A percentile compares a stretch with the other conserved stretches of the same genome.
phyloP scores from a whole-genome alignment of 30 jellyfish, hydroid and myxozoan genomes.

The Aurelia sp. region DNA sequence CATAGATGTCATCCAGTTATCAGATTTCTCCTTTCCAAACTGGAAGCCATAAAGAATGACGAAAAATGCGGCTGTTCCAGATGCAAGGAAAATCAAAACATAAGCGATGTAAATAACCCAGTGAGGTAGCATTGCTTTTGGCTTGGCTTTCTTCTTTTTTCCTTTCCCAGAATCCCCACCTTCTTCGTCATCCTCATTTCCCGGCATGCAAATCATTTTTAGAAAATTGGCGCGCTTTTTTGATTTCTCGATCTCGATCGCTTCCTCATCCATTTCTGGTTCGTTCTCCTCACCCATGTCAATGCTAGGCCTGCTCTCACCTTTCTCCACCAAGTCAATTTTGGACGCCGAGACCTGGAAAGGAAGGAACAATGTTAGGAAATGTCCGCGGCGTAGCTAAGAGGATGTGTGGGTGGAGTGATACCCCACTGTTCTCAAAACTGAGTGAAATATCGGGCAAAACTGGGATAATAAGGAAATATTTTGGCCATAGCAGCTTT shows the following conservation, averaged over 20 bases:
- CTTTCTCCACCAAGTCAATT: constrained; percentile 18
- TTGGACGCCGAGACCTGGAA: constrained; percentile 12
- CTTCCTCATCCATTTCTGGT: not conserved
- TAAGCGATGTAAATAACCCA: constrained; percentile 94
- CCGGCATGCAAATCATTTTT: constrained; percentile 83
- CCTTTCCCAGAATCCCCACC: constrained; percentile 56
- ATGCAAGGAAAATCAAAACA: constrained; percentile 58
- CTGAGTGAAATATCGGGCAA: too few species aligned
- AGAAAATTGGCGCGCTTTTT: constrained; percentile 70
- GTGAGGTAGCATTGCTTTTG: constrained; percentile 72
- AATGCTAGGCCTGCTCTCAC: constrained; percentile 1
- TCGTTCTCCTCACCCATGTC: not conserved
- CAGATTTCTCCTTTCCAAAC: constrained; percentile 90
- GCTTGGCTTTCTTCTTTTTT: constrained; percentile 69
- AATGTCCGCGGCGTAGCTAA: too few species aligned
- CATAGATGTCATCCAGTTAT: constrained; percentile 90
- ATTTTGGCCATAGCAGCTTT: too few species aligned
- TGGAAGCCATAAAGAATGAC: constrained; percentile 85
- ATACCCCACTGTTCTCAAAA: too few species aligned
- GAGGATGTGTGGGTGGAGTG: too few species aligned
- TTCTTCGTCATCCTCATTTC: constrained; percentile 79
- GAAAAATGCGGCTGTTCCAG: constrained; percentile 83
- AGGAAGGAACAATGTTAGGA: not conserved
- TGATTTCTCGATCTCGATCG: not conserved
- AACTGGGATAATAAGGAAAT: too few species aligned